These are phyloP conservation scores for Vimba vimba DNA, from an alignment of 2,113 vertebrate genomes.

Conservation along the genomic window DNA sequence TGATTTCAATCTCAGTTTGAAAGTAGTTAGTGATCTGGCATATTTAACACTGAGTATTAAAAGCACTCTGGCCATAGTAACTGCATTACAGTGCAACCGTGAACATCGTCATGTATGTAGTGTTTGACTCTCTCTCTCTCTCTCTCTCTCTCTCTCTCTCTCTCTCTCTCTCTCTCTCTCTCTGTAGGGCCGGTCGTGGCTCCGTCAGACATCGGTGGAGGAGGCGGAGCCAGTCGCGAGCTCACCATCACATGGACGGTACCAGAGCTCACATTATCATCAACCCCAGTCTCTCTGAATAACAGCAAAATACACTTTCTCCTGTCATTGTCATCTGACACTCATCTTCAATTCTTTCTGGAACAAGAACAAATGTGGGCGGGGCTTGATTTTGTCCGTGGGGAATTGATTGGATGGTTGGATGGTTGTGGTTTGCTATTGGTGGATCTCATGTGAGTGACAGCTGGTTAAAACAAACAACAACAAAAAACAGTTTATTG, in stretches of 20 bases:
- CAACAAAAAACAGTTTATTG: too few relatives aligned
- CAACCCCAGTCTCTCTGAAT: neutral
- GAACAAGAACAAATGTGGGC: neutral
- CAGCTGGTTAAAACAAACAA: too few relatives aligned
- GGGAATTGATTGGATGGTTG: too few relatives aligned
- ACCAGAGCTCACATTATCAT: slow-evolving; percentile 60
- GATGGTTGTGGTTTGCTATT: too few relatives aligned
- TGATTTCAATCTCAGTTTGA: too few relatives aligned
- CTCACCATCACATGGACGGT: slow-evolving; percentile 97
- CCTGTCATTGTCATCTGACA: neutral
- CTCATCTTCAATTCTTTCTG: neutral
- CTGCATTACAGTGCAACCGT: neutral
- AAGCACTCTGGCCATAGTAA: too few relatives aligned
- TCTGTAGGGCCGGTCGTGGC: slow-evolving; percentile 91
- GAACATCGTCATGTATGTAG: neutral
- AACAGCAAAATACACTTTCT: neutral
- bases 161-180: slow-evolving; percentile 61
- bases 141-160: too few relatives aligned
- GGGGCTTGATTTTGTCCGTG: too few relatives aligned
- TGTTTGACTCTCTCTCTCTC: slow-evolving; percentile 56
- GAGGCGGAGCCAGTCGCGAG: slow-evolving; percentile 89
- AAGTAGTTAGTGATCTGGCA: too few relatives aligned
- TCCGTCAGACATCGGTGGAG: slow-evolving; percentile 91
- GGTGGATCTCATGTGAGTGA: too few relatives aligned
- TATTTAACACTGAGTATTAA: too few relatives aligned